Evolutionary conservation across 1,140 invertebrate genomes (phyloP).

Genomic region (Procambarus clarkii): DNA sequence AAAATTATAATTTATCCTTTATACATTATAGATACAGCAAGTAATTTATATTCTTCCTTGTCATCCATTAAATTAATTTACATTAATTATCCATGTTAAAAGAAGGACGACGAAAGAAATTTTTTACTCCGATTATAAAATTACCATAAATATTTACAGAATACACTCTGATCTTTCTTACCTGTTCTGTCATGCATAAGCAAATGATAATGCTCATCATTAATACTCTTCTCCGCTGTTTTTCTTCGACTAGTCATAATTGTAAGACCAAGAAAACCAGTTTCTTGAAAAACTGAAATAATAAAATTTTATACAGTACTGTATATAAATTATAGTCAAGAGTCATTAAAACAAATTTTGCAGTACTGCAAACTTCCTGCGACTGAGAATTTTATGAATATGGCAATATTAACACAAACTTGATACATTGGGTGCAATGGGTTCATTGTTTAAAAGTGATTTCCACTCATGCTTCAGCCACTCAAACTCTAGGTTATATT

Average conservation of each 20-base stretch:
- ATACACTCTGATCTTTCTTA: background rate
- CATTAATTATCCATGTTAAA: background rate
- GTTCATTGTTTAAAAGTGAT: too few species aligned
- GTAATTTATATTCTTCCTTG: background rate
- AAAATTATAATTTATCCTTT: background rate
- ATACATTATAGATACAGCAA: background rate
- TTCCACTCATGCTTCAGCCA: too few species aligned
- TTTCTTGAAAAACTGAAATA: background rate
- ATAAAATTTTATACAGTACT: too few species aligned
- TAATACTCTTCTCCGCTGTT: background rate
- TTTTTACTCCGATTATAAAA: background rate
- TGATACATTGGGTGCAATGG: too few species aligned
- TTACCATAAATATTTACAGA: background rate
- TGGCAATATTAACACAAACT: too few species aligned
- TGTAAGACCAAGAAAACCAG: background rate
- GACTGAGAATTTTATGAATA: too few species aligned
- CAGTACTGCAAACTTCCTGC: too few species aligned
- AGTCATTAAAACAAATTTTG: too few species aligned
- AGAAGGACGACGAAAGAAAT: background rate
- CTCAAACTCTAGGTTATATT: too few species aligned
- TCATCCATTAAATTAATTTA: background rate
- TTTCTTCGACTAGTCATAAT: background rate
- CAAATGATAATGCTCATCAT: background rate
- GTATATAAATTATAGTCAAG: too few species aligned
- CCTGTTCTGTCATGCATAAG: background rate